Base-by-base conservation (phyloP, 2,888 invertebrate genomes). In the Phaonia tiefii region DNA sequence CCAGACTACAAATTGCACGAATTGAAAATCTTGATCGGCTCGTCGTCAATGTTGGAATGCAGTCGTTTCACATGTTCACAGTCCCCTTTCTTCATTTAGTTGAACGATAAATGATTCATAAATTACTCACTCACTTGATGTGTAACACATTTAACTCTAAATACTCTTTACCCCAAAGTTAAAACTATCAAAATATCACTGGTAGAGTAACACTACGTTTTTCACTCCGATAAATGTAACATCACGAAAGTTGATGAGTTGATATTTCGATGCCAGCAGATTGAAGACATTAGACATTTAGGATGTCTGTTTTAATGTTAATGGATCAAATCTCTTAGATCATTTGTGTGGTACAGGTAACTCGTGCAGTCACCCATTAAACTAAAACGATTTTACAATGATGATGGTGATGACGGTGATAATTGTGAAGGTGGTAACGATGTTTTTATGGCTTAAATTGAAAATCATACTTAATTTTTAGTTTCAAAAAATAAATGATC, bases 91-190 rank as follows among this genome's bases (percentile, higher is more conserved):
- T 49, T n/a, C 20, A 3, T 39, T 25, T n/a, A 5, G 54, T 26
- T 44, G 8, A 8, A 42, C 65, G 26, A 73, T 73, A 44, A 73
- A 44, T 73, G 44, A 51, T 37, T 60, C 63, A 49, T 73, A 11
- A 49, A 20, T 17, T 49, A n/a, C 4, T 20, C 10, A 20, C 17
- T 42, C 65, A 20, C 39, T 17, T 25, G 54, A 73, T 66, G 22
- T 73, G 56, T 73, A 73, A 73, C 65, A 73, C 54, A n/a, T 54
- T 26, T 46, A 22, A 63, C 46, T 42, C 10, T 37, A 4, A 37
- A n/a, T n/a, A n/a, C n/a, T n/a, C n/a, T n/a, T 31, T 20, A 49
- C 51, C 39, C 54, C 42, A 26, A 44, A 65, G 54, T 17, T 66
- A 73, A 54, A n/a, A n/a, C n/a, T n/a, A n/a, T n/a, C n/a, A n/a